phyloP scores from a whole-genome alignment of 2,797 vertebrate genomes.

The Pantherophis vulpinus region DNA sequence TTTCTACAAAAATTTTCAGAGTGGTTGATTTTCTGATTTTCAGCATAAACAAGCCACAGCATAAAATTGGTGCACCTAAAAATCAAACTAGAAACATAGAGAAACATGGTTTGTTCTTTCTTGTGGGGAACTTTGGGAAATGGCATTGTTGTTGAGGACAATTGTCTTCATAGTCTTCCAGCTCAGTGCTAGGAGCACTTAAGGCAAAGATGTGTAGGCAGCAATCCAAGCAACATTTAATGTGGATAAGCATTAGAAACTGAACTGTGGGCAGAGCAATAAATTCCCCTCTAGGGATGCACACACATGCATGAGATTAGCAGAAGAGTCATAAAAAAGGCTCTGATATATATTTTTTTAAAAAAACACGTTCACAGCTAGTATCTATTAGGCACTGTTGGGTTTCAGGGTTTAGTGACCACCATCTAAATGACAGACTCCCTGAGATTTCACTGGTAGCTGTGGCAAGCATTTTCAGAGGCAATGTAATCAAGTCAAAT shows the following conservation, averaged over 20 bases:
- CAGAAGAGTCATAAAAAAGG: not conserved
- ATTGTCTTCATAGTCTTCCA: not conserved
- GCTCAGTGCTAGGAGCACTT: not conserved
- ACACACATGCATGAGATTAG: not conserved
- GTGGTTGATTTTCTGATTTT: not conserved
- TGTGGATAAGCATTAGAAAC: not conserved
- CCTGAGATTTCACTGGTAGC: not conserved
- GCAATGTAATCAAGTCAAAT: not conserved
- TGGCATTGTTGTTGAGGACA: not conserved
- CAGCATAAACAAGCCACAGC: not conserved
- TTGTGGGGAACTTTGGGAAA: not conserved
- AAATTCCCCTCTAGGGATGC: not conserved
- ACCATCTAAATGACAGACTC: not conserved
- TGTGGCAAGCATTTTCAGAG: not conserved
- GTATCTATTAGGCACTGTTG: not conserved
- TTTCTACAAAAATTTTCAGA: not conserved
- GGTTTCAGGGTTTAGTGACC: not conserved
- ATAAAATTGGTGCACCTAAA: not conserved
- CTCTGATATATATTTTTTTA: too few species aligned
- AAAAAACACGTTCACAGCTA: not conserved
- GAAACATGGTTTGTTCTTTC: not conserved
- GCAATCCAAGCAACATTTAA: not conserved
- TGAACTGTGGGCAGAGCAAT: not conserved
- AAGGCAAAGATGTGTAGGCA: not conserved
- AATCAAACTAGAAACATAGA: not conserved